Evolutionary conservation across 2,888 invertebrate genomes (phyloP).

Genomic region (Thecophora atra): DNA sequence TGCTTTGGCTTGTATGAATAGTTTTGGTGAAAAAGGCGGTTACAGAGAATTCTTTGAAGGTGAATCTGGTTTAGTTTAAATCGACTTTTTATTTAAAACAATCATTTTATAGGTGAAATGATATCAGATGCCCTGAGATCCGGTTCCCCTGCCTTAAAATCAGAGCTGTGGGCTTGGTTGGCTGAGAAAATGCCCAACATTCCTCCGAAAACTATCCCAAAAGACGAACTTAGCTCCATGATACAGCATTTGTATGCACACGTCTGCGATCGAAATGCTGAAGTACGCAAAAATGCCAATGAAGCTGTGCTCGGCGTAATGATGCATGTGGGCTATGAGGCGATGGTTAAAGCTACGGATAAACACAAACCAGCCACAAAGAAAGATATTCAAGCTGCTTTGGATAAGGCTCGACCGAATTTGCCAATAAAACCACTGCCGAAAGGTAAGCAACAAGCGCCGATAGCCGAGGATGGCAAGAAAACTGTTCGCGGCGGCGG

Average conservation of each 20-base stretch:
- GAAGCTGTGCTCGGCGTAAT: slow-evolving; percentile 92
- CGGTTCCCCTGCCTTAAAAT: slow-evolving; percentile 84
- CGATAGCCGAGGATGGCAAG: slow-evolving; percentile 67
- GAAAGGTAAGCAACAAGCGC: slow-evolving; percentile 70
- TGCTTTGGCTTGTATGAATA: slow-evolving; percentile 83
- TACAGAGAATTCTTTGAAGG: slow-evolving; percentile 85
- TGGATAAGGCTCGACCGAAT: slow-evolving; percentile 87
- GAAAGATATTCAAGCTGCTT: slow-evolving; percentile 76
- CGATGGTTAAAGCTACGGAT: slow-evolving; percentile 64
- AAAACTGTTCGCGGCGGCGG: slow-evolving; percentile 59
- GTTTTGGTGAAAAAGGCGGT: slow-evolving; percentile 85
- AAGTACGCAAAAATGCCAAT: slow-evolving; percentile 89
- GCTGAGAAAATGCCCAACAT: slow-evolving; percentile 81
- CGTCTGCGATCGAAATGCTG: slow-evolving; percentile 89
- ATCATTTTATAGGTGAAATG: slow-evolving; percentile 72
- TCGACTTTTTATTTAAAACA: neutral
- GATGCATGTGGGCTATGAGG: slow-evolving; percentile 85
- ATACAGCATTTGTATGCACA: slow-evolving; percentile 82
- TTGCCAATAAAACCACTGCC: slow-evolving; percentile 84
- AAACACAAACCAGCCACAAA: slow-evolving; percentile 77
- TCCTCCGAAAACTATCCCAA: slow-evolving; percentile 76
- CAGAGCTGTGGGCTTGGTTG: slow-evolving; percentile 87
- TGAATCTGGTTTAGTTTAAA: neutral
- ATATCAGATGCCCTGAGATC: slow-evolving; percentile 84
- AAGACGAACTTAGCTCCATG: slow-evolving; percentile 82